Percentiles rank a stretch among this genome's conserved stretches.
phyloP scores from a whole-genome alignment of 2,888 invertebrate species.

The Listrodromus nycthemerus region DNA sequence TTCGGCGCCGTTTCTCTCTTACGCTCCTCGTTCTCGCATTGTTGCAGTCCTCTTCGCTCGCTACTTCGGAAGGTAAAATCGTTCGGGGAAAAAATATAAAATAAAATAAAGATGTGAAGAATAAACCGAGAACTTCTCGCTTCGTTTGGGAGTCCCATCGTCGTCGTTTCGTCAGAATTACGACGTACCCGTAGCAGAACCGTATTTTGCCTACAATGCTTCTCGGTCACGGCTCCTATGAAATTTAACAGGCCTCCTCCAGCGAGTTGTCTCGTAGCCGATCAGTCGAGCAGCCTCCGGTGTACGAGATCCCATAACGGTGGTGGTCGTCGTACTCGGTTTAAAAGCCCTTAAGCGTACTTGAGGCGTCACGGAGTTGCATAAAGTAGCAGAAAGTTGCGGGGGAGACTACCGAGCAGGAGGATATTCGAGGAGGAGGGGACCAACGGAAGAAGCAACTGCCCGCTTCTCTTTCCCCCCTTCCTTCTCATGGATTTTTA shows the following conservation, averaged over 20 bases:
- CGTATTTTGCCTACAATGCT: slow-evolving; percentile 77
- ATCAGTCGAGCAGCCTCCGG: slow-evolving; percentile 19
- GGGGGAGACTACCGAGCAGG: slow-evolving; percentile 47
- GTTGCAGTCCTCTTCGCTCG: neutral
- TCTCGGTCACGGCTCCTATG: slow-evolving; percentile 74
- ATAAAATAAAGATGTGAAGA: slow-evolving; percentile 34
- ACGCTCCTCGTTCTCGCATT: slow-evolving; percentile 34
- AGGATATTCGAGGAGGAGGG: slow-evolving; percentile 43
- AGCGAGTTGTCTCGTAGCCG: slow-evolving; percentile 8
- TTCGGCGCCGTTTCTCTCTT: slow-evolving; percentile 18
- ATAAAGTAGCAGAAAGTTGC: slow-evolving; percentile 74
- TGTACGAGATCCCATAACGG: slow-evolving; percentile 68
- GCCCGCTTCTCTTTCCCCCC: slow-evolving; percentile 2
- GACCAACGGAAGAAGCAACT: neutral
- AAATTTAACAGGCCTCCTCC: slow-evolving; percentile 75
- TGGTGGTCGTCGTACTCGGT: slow-evolving; percentile 57
- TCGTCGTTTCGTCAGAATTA: slow-evolving; percentile 60
- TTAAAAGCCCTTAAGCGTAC: slow-evolving; percentile 71
- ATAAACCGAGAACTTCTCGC: slow-evolving; percentile 35
- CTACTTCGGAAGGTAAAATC: slow-evolving; percentile 41
- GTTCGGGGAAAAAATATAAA: slow-evolving; percentile 3
- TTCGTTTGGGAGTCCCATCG: slow-evolving; percentile 43
- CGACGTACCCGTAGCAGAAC: slow-evolving; percentile 66
- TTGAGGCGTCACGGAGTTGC: slow-evolving; percentile 70
- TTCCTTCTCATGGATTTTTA: slow-evolving; percentile 48